Evolutionary conservation across 2,888 invertebrate genomes (phyloP).

Genomic region (Omphaloscelis lunosa): DNA sequence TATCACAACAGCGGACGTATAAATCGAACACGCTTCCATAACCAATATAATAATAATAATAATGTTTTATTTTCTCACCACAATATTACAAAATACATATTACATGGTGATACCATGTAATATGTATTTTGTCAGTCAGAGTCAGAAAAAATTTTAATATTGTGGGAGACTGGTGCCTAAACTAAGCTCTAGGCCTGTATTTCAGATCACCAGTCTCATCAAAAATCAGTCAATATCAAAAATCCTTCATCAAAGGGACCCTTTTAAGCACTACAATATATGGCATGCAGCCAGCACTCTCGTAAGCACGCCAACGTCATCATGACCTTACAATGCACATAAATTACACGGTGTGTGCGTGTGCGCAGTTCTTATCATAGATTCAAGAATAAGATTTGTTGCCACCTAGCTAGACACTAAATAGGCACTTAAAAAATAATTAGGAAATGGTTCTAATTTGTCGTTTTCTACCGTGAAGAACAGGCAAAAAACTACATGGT

Average conservation of each 20-base stretch:
- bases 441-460: neutral
- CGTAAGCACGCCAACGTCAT: too few species aligned
- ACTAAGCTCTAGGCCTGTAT: too few species aligned
- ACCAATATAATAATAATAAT: too few species aligned
- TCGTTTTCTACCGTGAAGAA: neutral
- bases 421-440: too few species aligned
- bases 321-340: neutral
- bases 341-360: neutral
- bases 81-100: too few species aligned
- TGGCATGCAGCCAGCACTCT: neutral
- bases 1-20: neutral
- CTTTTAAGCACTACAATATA: neutral
- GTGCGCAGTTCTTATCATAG: constrained; percentile 2
- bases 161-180: too few species aligned
- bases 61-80: too few species aligned
- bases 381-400: neutral
- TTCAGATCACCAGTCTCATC: too few species aligned
- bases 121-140: too few species aligned
- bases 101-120: too few species aligned
- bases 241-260: neutral
- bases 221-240: too few species aligned
- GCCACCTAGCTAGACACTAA: neutral
- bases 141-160: too few species aligned
- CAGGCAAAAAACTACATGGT: neutral
- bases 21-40: neutral